A percentile compares a stretch with the other conserved stretches of the same genome.
Conservation (phyloP, 37 sponge, comb jelly and placozoan genomes). For the Beroe forskalii region DNA sequence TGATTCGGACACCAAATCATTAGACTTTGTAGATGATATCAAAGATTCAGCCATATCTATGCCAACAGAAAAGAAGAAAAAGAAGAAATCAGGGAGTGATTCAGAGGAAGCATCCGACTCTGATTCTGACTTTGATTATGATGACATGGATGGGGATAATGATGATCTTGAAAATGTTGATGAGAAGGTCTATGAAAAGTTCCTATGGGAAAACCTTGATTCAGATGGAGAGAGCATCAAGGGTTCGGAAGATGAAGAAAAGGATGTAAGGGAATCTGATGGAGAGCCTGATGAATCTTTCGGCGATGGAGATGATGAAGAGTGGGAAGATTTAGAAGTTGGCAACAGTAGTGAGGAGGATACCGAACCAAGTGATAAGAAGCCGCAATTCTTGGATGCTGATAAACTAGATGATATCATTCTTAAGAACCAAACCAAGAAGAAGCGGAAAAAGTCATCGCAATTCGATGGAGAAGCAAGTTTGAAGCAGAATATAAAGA, state of each 20-base stretch:
- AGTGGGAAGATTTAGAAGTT: not conserved
- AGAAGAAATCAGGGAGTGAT: not conserved
- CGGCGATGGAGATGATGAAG: not conserved
- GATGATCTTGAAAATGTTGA: not conserved
- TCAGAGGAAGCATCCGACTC: too few relatives aligned
- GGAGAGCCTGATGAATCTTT: too few relatives aligned
- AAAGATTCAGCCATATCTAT: not conserved
- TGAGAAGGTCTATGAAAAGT: constrained; percentile 45
- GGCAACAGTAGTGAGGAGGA: constrained; percentile 10
- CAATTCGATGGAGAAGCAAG: not conserved
- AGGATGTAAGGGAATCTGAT: too few relatives aligned
- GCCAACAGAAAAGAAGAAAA: not conserved
- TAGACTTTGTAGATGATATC: constrained; percentile 63
- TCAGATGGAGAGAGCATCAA: constrained; percentile 52
- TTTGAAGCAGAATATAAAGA: too few relatives aligned
- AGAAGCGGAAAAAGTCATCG: not conserved
- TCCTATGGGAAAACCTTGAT: constrained; percentile 63
- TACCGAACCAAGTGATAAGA: not conserved
- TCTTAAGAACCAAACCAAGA: not conserved
- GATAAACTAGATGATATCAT: not conserved
- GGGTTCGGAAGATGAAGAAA: not conserved
- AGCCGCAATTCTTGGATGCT: constrained; percentile 26
- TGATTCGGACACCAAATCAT: not conserved
- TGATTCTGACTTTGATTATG: constrained; percentile 36
- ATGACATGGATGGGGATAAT: constrained; percentile 14